Evolutionary conservation across 2,888 invertebrate species (phyloP).

Genomic region (Ophraella communa): DNA sequence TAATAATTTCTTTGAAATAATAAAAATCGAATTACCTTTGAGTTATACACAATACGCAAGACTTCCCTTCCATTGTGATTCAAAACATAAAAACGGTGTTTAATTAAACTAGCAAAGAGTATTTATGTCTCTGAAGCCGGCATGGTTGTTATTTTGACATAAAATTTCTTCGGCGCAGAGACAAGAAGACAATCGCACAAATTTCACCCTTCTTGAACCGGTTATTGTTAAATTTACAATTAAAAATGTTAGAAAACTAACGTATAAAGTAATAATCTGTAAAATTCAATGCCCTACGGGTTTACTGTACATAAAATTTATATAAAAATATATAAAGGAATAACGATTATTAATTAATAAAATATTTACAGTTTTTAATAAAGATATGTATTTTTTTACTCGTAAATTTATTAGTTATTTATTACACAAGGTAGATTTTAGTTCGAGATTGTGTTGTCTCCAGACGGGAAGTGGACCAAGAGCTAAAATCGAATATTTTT

Average conservation of each 20-base stretch:
- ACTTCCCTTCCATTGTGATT: constrained; percentile 17
- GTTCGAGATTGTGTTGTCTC: too few relatives aligned
- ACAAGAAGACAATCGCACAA: neutral
- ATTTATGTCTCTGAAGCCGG: neutral
- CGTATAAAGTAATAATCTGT: too few relatives aligned
- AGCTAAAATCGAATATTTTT: too few relatives aligned
- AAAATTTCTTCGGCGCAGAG: neutral
- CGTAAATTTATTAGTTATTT: too few relatives aligned
- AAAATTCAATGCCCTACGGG: too few relatives aligned
- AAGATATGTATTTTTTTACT: too few relatives aligned
- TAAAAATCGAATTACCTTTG: neutral
- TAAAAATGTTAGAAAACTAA: neutral
- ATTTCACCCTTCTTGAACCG: neutral
- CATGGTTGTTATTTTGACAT: constrained; percentile 6
- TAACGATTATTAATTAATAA: too few relatives aligned
- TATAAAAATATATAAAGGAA: too few relatives aligned
- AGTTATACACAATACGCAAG: neutral
- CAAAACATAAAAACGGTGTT: constrained; percentile 20
- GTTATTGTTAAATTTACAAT: neutral
- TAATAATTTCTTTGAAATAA: constrained; percentile 3
- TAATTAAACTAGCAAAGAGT: constrained; percentile 16
- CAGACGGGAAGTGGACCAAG: too few relatives aligned
- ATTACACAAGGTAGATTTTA: too few relatives aligned
- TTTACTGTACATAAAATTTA: too few relatives aligned
- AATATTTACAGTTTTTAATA: too few relatives aligned